These are phyloP conservation scores for Emmelina monodactyla DNA, from an alignment of 2,888 invertebrate genomes.

Conservation along the genomic window DNA sequence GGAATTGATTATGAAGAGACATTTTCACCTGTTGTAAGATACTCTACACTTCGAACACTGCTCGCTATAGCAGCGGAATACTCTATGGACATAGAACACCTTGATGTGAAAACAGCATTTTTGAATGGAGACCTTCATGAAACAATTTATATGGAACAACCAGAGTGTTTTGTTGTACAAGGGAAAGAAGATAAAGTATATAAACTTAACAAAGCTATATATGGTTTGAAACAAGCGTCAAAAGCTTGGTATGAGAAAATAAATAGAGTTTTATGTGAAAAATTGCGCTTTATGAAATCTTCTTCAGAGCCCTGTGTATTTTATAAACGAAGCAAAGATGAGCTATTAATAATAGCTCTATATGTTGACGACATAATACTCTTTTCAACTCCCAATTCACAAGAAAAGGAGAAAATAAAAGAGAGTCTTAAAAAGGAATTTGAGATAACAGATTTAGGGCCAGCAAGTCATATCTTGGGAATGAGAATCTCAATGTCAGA, in stretches of 20 bases:
- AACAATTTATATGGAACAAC: constrained; percentile 13
- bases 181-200: constrained; percentile 7
- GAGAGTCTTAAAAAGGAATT: too few relatives aligned
- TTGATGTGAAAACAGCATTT: constrained; percentile 17
- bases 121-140: constrained; percentile 14
- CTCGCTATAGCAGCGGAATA: constrained; percentile 8
- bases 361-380: too few relatives aligned
- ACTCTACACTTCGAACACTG: constrained; percentile 9
- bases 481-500: too few relatives aligned
- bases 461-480: too few relatives aligned
- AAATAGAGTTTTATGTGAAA: constrained; percentile 6
- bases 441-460: too few relatives aligned
- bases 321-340: constrained; percentile 3
- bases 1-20: constrained; percentile 12
- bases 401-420: too few relatives aligned
- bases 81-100: constrained; percentile 11
- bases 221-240: constrained; percentile 10
- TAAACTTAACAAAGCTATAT: constrained; percentile 12
- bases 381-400: too few relatives aligned
- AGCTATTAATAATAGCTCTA: too few relatives aligned
- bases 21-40: constrained; percentile 14
- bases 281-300: constrained; percentile 6
- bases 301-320: constrained; percentile 11
- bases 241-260: constrained; percentile 10
- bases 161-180: constrained; percentile 11